These are phyloP conservation scores for Lacerta viridis DNA, from an alignment of 2,797 vertebrate genomes.

Conservation along the genomic window DNA sequence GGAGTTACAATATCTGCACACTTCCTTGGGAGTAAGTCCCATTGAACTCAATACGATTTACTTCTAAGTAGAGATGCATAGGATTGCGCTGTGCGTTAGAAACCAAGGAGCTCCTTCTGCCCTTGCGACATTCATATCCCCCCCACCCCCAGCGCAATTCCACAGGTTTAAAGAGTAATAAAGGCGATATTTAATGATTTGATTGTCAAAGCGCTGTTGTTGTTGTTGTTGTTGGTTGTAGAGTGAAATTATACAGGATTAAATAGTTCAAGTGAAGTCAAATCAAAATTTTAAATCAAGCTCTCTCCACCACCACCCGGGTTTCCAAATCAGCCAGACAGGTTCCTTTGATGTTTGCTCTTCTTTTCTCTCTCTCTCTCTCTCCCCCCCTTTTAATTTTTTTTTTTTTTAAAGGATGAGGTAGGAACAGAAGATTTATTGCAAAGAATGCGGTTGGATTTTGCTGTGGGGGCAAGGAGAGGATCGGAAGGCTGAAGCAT, in stretches of 20 bases:
- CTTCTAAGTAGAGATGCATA: background rate
- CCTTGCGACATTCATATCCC: background rate
- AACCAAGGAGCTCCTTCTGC: background rate
- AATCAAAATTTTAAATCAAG: conserved; percentile 60
- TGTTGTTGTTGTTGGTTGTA: conserved; percentile 61
- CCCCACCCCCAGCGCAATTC: background rate
- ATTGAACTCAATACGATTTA: background rate
- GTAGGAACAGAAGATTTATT: conserved; percentile 85
- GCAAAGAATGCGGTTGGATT: conserved; percentile 65
- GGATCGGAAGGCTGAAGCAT: conserved; percentile 27
- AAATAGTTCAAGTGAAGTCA: conserved; percentile 74
- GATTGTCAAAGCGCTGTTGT: conserved; percentile 90
- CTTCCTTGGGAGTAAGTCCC: background rate
- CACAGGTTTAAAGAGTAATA: conserved; percentile 42
- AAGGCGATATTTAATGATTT: conserved; percentile 75
- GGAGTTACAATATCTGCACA: background rate
- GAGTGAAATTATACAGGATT: conserved; percentile 77
- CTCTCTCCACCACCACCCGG: background rate
- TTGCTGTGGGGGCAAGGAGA: conserved; percentile 30
- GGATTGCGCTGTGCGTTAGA: background rate
- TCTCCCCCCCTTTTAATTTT: no score
- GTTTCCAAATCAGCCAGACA: conserved; percentile 69
- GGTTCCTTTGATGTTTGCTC: background rate
- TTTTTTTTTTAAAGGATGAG: conserved; percentile 82
- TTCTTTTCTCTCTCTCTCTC: rapidly evolving